Evolutionary conservation across 2,797 vertebrate genomes (phyloP).

Genomic region (Hyperoplus immaculatus): DNA sequence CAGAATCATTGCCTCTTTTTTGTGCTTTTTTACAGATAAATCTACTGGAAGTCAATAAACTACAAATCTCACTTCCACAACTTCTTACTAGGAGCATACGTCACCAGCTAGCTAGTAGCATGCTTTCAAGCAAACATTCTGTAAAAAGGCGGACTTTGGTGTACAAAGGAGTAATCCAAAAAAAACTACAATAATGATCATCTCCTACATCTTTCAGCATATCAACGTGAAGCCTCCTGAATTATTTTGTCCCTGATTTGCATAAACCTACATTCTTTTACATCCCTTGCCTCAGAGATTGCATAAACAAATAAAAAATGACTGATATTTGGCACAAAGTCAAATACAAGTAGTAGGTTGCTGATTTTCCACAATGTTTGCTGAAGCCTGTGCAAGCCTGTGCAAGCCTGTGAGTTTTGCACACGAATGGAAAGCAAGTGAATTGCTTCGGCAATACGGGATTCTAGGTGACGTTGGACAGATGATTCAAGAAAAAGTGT

Average conservation of each 20-base stretch:
- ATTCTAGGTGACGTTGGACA: background rate
- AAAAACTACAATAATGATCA: too few species aligned
- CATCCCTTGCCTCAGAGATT: background rate
- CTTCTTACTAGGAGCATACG: background rate
- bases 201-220: too few species aligned
- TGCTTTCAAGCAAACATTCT: too few species aligned
- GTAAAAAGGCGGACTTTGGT: too few species aligned
- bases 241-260: too few species aligned
- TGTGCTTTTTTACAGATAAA: background rate
- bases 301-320: background rate
- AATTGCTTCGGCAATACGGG: background rate
- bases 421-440: background rate
- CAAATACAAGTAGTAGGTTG: background rate
- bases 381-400: too few species aligned
- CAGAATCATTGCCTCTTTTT: background rate
- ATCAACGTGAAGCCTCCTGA: too few species aligned
- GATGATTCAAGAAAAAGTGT: background rate
- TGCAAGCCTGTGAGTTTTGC: too few species aligned
- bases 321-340: background rate
- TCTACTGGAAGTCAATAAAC: background rate
- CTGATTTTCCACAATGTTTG: background rate
- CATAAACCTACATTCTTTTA: background rate
- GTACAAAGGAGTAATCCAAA: too few species aligned
- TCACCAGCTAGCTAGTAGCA: too few species aligned
- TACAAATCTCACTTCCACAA: background rate